These are phyloP conservation scores for Leptinotarsa tumamoca DNA, from an alignment of 2,888 invertebrate genomes.

Conservation along the genomic window DNA sequence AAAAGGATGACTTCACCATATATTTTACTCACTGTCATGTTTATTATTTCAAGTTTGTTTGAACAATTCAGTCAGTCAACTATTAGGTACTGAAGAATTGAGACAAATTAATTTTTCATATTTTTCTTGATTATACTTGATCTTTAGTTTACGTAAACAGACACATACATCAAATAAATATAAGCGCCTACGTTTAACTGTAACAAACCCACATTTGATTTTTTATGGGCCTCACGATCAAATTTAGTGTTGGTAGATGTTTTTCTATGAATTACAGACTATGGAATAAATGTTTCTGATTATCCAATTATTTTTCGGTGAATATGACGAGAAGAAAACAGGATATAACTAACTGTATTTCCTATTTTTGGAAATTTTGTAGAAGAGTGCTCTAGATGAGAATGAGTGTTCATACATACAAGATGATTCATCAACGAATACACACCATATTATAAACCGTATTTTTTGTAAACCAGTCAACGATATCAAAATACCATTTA, in stretches of 20 bases:
- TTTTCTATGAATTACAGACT: background rate
- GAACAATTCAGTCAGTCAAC: background rate
- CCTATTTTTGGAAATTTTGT: too few species aligned
- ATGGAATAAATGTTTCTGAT: background rate
- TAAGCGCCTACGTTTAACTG: background rate
- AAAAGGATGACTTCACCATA: background rate
- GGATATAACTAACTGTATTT: too few species aligned
- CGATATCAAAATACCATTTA: too few species aligned
- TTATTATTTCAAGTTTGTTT: conserved; percentile 6
- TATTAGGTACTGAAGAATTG: background rate
- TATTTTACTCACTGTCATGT: background rate
- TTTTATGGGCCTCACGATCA: conserved; percentile 4
- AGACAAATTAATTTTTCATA: background rate
- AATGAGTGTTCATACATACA: too few species aligned
- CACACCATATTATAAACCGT: too few species aligned
- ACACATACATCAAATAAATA: conserved; percentile 6
- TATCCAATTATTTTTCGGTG: too few species aligned
- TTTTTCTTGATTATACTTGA: background rate
- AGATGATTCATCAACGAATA: too few species aligned
- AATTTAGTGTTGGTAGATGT: background rate
- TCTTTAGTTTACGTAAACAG: conserved; percentile 1
- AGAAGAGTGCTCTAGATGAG: too few species aligned
- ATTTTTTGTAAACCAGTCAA: too few species aligned
- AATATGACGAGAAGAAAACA: too few species aligned
- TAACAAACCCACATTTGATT: background rate